A percentile compares a stretch with the other conserved stretches of the same genome.
Conservation (phyloP, 1,140 invertebrate genomes). For the Colletes gigas region DNA sequence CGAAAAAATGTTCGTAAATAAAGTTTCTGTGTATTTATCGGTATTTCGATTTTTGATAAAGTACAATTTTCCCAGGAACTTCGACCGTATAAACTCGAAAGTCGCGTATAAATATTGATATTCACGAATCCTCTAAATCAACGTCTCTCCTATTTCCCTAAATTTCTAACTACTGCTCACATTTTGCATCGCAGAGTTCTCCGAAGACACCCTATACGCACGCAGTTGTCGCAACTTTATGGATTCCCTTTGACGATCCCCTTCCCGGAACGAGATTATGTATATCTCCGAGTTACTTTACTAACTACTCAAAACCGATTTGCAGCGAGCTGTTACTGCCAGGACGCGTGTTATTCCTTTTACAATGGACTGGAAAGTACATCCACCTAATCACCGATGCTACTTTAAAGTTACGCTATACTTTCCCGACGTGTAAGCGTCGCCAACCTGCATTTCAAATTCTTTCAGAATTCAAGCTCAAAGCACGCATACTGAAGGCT, state of each 20-base stretch:
- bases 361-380: conserved; percentile 16
- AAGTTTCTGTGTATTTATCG: no score
- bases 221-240: conserved; percentile 43
- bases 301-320: conserved; percentile 53
- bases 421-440: not conserved
- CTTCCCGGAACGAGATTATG: conserved; percentile 48
- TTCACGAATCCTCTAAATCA: not conserved
- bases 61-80: no score
- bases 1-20: no score
- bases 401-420: conserved; percentile 12
- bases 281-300: conserved; percentile 50
- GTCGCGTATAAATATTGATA: not conserved
- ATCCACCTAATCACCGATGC: conserved; percentile 24
- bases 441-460: conserved; percentile 2
- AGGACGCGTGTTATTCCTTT: conserved; percentile 21
- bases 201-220: conserved; percentile 13
- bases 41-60: no score
- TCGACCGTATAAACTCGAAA: no score
- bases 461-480: conserved; percentile 2
- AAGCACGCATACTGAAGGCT: not conserved
- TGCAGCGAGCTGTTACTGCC: conserved; percentile 31
- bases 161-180: not conserved
- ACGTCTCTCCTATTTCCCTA: no score
- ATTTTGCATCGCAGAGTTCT: not conserved
- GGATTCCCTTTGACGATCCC: conserved; percentile 47